These are phyloP conservation scores for Apodemia mormo DNA, from an alignment of 2,888 invertebrate genomes.

Conservation along the genomic window DNA sequence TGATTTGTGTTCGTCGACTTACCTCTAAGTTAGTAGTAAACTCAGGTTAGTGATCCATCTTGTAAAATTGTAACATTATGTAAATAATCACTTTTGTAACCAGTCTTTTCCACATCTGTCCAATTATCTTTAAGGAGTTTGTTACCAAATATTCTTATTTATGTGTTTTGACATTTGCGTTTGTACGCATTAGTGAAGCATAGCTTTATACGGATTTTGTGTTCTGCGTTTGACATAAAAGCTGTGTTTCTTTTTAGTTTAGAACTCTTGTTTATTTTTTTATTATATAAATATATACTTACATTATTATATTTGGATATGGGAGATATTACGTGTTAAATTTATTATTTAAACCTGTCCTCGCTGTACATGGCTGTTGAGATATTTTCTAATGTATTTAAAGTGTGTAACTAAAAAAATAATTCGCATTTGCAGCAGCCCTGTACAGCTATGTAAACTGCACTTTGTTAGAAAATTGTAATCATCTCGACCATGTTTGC, in stretches of 20 bases:
- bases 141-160: conserved; percentile 81
- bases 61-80: conserved; percentile 56
- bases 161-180: conserved; percentile 51
- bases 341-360: conserved; percentile 32
- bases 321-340: conserved; percentile 47
- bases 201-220: conserved; percentile 30
- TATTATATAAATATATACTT: conserved; percentile 52
- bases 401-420: neutral
- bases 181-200: conserved; percentile 35
- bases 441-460: conserved; percentile 6
- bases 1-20: conserved; percentile 33
- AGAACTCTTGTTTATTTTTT: conserved; percentile 46
- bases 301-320: conserved; percentile 45
- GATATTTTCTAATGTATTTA: conserved; percentile 18
- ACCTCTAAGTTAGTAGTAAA: conserved; percentile 58
- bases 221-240: conserved; percentile 4
- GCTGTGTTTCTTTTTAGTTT: conserved; percentile 39
- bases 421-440: neutral
- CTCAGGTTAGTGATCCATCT: conserved; percentile 63
- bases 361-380: conserved; percentile 25
- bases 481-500: neutral
- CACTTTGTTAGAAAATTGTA: conserved; percentile 13
- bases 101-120: conserved; percentile 49
- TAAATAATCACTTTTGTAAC: conserved; percentile 65
- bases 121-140: conserved; percentile 66